phyloP scores from a whole-genome alignment of 2,113 vertebrate species.

The Petroica traversi region DNA sequence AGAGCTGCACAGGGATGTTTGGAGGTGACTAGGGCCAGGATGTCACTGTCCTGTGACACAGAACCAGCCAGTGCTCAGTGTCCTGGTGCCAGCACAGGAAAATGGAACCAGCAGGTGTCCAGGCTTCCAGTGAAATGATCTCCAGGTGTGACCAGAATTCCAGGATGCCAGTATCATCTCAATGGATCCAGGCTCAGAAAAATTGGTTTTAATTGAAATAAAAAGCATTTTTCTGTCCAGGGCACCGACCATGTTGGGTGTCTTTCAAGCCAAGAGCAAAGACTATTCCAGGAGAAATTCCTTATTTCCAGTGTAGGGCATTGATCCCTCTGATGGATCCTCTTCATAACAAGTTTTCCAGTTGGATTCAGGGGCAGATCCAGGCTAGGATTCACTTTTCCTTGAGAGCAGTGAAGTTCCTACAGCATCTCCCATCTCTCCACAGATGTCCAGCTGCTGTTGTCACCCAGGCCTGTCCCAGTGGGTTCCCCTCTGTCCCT shows the following conservation, averaged over 20 bases:
- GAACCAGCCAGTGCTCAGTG: neutral
- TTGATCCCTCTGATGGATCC: neutral
- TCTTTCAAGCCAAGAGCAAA: neutral
- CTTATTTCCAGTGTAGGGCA: neutral
- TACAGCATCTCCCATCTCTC: no score
- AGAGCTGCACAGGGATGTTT: neutral
- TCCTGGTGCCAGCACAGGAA: neutral
- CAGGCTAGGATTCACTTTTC: neutral
- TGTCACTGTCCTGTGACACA: neutral
- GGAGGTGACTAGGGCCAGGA: neutral
- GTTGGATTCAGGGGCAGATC: neutral
- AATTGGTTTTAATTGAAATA: neutral
- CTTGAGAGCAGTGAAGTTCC: neutral
- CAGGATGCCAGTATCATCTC: neutral
- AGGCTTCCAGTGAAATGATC: neutral
- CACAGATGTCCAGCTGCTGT: neutral
- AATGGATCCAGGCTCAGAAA: neutral
- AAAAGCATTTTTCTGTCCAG: neutral
- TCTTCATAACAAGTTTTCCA: neutral
- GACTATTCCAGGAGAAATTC: neutral
- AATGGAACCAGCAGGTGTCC: neutral
- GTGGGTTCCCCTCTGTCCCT: neutral
- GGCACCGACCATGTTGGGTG: neutral
- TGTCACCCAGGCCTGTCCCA: rapidly evolving
- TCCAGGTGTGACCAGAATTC: neutral